phyloP scores from a whole-genome alignment of 2,888 invertebrate species.

The Tryphoninae sp. region DNA sequence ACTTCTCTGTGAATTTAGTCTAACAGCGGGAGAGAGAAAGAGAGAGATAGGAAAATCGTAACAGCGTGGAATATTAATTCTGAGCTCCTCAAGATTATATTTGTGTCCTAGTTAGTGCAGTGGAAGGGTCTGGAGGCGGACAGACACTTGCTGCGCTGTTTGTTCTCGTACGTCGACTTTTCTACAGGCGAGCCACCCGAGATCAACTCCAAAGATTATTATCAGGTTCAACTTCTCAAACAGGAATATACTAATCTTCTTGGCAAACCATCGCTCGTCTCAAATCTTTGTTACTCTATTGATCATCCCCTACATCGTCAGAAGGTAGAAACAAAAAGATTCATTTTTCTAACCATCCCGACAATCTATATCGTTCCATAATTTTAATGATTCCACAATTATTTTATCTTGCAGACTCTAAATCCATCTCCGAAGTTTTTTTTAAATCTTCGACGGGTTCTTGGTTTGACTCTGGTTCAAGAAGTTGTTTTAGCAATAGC shows the following conservation, averaged over 20 bases:
- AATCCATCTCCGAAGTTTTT: slow-evolving; percentile 91
- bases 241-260: slow-evolving; percentile 90
- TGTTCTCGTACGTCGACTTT: slow-evolving; percentile 95
- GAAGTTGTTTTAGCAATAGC: slow-evolving; percentile 95
- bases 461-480: slow-evolving; percentile 93
- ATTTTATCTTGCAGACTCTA: slow-evolving; percentile 84
- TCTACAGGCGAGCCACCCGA: slow-evolving; percentile 85
- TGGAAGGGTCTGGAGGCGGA: slow-evolving; percentile 98
- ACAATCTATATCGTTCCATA: slow-evolving; percentile 12
- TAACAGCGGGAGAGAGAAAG: slow-evolving; percentile 7
- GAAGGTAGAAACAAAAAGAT: slow-evolving; percentile 82
- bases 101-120: slow-evolving; percentile 88
- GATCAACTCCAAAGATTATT: slow-evolving; percentile 82
- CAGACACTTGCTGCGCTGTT: slow-evolving; percentile 96
- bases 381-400: slow-evolving; percentile 42
- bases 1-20: not conserved
- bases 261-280: slow-evolving; percentile 93
- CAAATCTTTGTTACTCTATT: slow-evolving; percentile 93
- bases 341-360: not conserved
- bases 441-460: slow-evolving; percentile 91
- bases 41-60: not conserved
- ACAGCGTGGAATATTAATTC: slow-evolving; percentile 26
- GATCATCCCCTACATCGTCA: slow-evolving; percentile 91
- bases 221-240: slow-evolving; percentile 88
- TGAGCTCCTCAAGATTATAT: slow-evolving; percentile 66